phyloP scores from a whole-genome alignment of 2,888 invertebrate genomes.

The Monopis laevigella region DNA sequence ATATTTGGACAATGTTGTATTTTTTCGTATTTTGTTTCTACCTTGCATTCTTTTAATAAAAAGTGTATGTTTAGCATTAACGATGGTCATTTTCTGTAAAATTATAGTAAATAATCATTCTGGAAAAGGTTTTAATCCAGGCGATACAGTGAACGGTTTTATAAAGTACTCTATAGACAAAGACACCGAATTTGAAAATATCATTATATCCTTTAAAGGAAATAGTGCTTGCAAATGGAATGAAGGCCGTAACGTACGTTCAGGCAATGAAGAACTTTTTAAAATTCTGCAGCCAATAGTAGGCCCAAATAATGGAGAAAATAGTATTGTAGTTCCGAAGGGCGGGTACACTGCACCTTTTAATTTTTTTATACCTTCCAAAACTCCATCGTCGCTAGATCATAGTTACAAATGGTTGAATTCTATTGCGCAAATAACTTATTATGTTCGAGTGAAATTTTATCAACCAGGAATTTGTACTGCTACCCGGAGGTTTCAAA shows the following conservation, averaged over 20 bases:
- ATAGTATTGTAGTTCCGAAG: not conserved
- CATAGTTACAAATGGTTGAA: not conserved
- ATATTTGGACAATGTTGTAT: no score
- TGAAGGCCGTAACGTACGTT: not conserved
- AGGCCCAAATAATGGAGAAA: not conserved
- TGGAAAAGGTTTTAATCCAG: conserved; percentile 19
- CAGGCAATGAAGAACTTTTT: not conserved
- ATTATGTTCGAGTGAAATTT: conserved; percentile 21
- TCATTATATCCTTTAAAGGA: conserved; percentile 23
- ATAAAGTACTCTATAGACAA: conserved; percentile 22
- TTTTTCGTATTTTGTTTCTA: no score
- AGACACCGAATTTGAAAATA: conserved; percentile 19
- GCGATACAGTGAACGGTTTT: conserved; percentile 20
- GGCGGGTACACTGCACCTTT: conserved; percentile 4
- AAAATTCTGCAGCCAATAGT: not conserved
- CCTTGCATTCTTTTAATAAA: no score
- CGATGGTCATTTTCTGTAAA: conserved; percentile 24
- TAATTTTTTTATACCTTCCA: not conserved
- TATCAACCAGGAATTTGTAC: not conserved
- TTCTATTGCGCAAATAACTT: not conserved
- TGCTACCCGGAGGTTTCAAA: not conserved
- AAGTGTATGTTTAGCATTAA: not conserved
- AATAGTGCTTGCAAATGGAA: conserved; percentile 13
- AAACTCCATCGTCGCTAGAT: not conserved
- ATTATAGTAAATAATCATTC: conserved; percentile 19